Conservation (phyloP, 2,113 vertebrate species). For the Siphamia tubifer region DNA sequence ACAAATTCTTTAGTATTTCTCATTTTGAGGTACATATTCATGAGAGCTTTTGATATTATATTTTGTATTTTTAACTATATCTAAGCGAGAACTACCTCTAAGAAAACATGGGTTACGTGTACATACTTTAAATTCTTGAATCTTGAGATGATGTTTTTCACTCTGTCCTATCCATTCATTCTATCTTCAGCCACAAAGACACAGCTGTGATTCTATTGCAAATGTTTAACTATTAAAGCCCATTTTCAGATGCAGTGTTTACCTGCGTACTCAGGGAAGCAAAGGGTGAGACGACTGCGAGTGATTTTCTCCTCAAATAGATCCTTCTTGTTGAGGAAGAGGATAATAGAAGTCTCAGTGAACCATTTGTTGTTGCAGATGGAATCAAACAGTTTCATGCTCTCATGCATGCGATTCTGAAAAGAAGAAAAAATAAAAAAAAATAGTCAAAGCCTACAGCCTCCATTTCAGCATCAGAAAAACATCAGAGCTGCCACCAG, state of each 20-base stretch:
- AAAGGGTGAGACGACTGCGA: constrained; percentile 92
- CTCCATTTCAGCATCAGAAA: neutral
- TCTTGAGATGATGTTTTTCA: too few relatives aligned
- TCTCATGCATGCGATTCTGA: constrained; percentile 99
- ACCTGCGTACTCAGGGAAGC: constrained; percentile 97
- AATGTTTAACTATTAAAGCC: neutral
- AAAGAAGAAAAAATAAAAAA: neutral
- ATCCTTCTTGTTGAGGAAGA: constrained; percentile 99
- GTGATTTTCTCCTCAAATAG: constrained; percentile 98
- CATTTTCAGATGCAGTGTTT: neutral
- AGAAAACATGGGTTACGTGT: too few relatives aligned
- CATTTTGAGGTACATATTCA: too few relatives aligned
- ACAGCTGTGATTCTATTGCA: neutral
- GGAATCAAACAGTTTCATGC: constrained; percentile 99
- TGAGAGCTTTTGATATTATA: too few relatives aligned
- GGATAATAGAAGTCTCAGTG: constrained; percentile 98
- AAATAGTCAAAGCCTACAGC: neutral
- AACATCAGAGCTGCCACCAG: constrained; percentile 46
- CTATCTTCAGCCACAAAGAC: neutral
- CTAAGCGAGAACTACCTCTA: too few relatives aligned
- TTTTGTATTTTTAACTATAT: too few relatives aligned
- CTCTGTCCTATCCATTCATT: too few relatives aligned
- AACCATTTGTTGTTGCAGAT: constrained; percentile 99
- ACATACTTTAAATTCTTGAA: too few relatives aligned
- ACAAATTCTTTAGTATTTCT: too few relatives aligned